Evolutionary conservation across 2,113 vertebrate species (phyloP).

Genomic region (Ammodramus savannarum): DNA sequence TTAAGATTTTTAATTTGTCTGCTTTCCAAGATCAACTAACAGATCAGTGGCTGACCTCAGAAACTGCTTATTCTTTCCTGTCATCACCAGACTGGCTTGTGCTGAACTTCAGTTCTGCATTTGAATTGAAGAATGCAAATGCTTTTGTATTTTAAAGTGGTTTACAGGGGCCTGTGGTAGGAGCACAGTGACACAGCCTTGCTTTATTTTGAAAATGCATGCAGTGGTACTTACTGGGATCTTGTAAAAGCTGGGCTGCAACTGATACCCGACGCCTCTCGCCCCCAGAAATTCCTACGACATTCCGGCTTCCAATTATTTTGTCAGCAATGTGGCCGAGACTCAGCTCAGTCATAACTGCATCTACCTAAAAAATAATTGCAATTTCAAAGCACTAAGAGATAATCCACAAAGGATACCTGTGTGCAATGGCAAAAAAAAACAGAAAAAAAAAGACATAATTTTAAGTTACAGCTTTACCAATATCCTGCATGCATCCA

Average conservation of each 20-base stretch:
- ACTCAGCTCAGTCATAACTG: constrained; percentile 87
- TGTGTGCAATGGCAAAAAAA: background rate
- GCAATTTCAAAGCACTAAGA: background rate
- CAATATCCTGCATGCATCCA: background rate
- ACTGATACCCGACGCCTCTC: constrained; percentile 92
- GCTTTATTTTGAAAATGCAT: background rate
- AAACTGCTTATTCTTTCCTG: background rate
- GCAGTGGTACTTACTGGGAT: constrained; percentile 85
- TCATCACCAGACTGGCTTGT: background rate
- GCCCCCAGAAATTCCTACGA: constrained; percentile 86
- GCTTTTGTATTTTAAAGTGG: background rate
- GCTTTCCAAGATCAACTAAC: background rate
- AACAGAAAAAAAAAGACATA: accelerated
- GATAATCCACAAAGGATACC: background rate
- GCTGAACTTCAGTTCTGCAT: no score
- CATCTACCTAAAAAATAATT: constrained; percentile 77
- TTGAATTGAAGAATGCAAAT: background rate
- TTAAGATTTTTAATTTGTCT: background rate
- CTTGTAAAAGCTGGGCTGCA: constrained; percentile 89
- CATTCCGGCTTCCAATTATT: constrained; percentile 82
- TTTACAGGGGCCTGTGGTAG: background rate
- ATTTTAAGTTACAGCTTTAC: background rate
- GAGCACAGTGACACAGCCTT: background rate
- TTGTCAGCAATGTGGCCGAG: constrained; percentile 85
- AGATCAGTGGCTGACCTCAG: background rate